Conservation (phyloP, 2,888 invertebrate genomes). For the Molorchus minor region DNA sequence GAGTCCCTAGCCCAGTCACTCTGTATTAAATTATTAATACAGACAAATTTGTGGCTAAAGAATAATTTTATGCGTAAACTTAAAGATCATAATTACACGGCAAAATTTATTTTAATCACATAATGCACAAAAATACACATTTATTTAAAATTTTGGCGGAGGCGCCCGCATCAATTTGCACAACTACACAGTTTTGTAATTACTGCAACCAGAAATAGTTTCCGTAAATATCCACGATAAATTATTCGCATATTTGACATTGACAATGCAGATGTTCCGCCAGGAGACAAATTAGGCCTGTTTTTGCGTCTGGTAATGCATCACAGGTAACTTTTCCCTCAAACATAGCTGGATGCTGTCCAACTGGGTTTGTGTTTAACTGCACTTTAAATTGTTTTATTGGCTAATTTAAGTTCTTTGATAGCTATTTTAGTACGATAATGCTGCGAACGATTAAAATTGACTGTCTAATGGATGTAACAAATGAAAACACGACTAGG, state of each 20-base stretch:
- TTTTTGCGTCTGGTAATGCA: slow-evolving; percentile 6
- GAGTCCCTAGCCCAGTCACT: too few species aligned
- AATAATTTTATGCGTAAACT: too few species aligned
- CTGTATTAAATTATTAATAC: too few species aligned
- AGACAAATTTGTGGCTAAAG: too few species aligned
- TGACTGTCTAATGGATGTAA: slow-evolving; percentile 1
- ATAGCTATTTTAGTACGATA: slow-evolving; percentile 6
- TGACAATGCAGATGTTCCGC: slow-evolving; percentile 14
- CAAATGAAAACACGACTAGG: slow-evolving; percentile 3
- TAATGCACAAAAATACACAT: too few species aligned
- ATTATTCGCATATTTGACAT: slow-evolving; percentile 19
- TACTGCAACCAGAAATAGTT: background rate
- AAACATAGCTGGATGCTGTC: slow-evolving; percentile 4
- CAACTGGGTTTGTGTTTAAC: slow-evolving; percentile 18
- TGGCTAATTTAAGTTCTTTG: slow-evolving; percentile 12
- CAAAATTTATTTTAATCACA: too few species aligned
- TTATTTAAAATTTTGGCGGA: too few species aligned
- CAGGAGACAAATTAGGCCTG: slow-evolving; percentile 5
- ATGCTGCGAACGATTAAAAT: background rate
- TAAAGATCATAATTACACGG: too few species aligned
- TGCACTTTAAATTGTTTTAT: slow-evolving; percentile 14
- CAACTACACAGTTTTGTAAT: too few species aligned
- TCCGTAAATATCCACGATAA: background rate
- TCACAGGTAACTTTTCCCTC: slow-evolving; percentile 13
- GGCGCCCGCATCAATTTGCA: too few species aligned